phyloP scores from a whole-genome alignment of 2,113 vertebrate genomes.

The Noturus placidus region DNA sequence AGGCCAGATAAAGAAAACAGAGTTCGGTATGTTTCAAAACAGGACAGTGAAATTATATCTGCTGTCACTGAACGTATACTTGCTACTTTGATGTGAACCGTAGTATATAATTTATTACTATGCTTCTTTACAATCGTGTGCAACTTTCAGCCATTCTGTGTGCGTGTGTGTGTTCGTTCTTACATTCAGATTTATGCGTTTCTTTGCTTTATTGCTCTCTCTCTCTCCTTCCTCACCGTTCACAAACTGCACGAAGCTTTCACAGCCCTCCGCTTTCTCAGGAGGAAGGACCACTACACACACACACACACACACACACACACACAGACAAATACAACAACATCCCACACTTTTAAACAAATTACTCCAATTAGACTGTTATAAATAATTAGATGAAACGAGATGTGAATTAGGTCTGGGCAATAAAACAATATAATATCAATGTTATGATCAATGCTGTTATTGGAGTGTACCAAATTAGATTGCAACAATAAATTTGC shows the following conservation, averaged over 20 bases:
- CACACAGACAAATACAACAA: conserved; percentile 14
- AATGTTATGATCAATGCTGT: not conserved
- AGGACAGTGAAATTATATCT: not conserved
- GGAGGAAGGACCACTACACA: conserved; percentile 72
- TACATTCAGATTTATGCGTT: conserved; percentile 75
- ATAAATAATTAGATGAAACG: not conserved
- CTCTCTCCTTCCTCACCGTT: conserved; percentile 66
- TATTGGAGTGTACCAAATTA: not conserved
- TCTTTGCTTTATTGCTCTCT: conserved; percentile 65
- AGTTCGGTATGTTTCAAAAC: not conserved
- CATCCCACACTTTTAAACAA: not conserved
- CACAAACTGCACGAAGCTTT: conserved; percentile 65
- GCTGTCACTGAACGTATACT: not conserved
- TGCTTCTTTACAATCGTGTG: not conserved
- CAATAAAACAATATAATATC: not conserved
- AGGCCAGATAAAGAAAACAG: not conserved
- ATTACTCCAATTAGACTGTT: not conserved
- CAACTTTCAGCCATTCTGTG: not conserved
- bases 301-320: conserved; percentile 46
- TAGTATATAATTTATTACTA: not conserved
- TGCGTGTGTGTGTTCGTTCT: conserved; percentile 39
- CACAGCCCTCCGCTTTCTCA: conserved; percentile 74
- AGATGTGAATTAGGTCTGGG: not conserved
- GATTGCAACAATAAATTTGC: not conserved
- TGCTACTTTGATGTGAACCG: not conserved